Evolutionary conservation across 2,113 vertebrate genomes (phyloP), one percentile per base, ranked within the genome.

Genomic region (Vulpes vulpes): DNA sequence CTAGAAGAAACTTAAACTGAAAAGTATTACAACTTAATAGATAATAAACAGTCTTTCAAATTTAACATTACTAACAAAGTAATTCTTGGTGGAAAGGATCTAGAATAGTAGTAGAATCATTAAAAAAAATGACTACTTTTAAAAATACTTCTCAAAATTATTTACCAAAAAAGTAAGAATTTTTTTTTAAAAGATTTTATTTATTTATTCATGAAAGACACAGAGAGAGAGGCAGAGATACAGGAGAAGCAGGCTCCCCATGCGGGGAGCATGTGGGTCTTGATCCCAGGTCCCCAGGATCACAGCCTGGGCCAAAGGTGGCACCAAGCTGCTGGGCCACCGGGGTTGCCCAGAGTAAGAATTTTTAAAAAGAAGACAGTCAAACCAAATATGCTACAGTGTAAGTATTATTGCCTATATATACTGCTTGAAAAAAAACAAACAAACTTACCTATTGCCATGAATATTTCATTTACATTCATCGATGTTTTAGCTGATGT

Each of bases 391-490:
- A 71, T 30, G 9, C 8, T 51, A 11, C 14, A 71, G 19, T 83
- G 3, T 79, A 43, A 90, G 3, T 49, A 96, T 25, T 79, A 84
- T 94, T 92, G 32, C 23, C 49, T 90, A 8, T 27, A 81, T 80
- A 82, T 67, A 51, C n/a, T 65, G 65, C 59, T 81, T 84, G 35
- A 53, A 91, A 84, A 93, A 92, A 43, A 43, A 43, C 1, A 1
- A 7, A 43, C 6, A 69, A 96, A 49, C 99, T 99, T 98, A 99
- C 99, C 99, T 97, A 99, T 99, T 98, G 99, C 99, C 99, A 99
- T 99, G 98, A 99, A 99, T 98, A 99, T 99, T 99, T 99, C 99
- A 94, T 99, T 99, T 97, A 99, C 99, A 80, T 99, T 99, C 99
- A 99, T 99, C 96, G 99, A 99, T 59, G 99, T 99, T 99, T 99